A percentile compares a stretch with the other conserved stretches of the same genome.
phyloP scores from a whole-genome alignment of 2,797 vertebrate genomes.

The Allobates femoralis region DNA sequence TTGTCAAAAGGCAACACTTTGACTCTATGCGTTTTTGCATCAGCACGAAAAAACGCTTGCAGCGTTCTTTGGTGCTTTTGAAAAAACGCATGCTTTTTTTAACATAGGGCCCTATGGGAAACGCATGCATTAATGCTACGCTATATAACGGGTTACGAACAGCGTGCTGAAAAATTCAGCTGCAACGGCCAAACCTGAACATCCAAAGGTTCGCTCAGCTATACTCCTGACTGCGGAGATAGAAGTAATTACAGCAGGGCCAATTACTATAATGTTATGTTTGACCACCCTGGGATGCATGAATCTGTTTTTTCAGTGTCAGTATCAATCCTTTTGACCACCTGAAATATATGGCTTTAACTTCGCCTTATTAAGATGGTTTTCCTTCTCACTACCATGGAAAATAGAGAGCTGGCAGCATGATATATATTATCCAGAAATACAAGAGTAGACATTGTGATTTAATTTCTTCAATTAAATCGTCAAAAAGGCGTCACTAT shows the following conservation, averaged over 20 bases:
- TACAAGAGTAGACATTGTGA: constrained; percentile 20
- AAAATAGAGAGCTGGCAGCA: not conserved
- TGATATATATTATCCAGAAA: constrained; percentile 6
- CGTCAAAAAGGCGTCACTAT: constrained; percentile 21
- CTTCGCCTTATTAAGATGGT: not conserved
- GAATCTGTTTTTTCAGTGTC: not conserved
- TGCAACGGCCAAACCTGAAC: no score
- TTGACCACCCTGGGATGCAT: not conserved
- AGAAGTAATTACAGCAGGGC: not conserved
- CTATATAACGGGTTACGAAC: no score
- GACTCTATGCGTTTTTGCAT: no score
- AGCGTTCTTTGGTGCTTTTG: no score
- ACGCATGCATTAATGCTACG: no score
- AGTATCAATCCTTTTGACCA: not conserved
- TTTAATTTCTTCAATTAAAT: constrained; percentile 28
- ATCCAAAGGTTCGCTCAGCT: no score
- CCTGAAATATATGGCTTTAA: not conserved
- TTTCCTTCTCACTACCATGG: not conserved
- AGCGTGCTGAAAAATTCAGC: no score
- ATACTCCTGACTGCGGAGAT: not conserved
- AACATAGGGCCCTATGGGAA: no score
- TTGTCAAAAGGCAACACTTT: no score
- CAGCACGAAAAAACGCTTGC: no score
- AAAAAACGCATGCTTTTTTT: no score
- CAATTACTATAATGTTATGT: not conserved